These are phyloP conservation scores for Mastacembelus armatus DNA, from an alignment of 2,797 vertebrate genomes.

Conservation along the genomic window DNA sequence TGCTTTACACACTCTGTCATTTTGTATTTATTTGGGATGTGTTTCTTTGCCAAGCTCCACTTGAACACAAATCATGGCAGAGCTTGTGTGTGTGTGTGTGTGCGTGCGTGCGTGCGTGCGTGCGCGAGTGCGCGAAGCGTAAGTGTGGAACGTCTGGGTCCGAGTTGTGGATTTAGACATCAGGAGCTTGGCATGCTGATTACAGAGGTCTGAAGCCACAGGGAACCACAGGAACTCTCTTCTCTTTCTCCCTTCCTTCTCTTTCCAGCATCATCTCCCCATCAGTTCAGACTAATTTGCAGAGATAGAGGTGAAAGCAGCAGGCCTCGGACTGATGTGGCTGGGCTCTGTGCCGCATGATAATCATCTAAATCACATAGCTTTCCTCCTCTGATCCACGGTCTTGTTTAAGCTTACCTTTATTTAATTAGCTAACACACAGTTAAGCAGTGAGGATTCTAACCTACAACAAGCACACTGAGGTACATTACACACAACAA, in stretches of 20 bases:
- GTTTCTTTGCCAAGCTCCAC: slow-evolving; percentile 50
- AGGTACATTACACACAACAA: slow-evolving; percentile 28
- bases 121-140: slow-evolving; percentile 20
- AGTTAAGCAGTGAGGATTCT: slow-evolving; percentile 20
- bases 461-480: slow-evolving; percentile 19
- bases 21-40: slow-evolving; percentile 50
- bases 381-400: slow-evolving; percentile 46
- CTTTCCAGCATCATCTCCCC: slow-evolving; percentile 59
- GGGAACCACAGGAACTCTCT: slow-evolving; percentile 77
- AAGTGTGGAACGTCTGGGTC: slow-evolving; percentile 61
- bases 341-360: slow-evolving; percentile 21
- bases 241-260: slow-evolving; percentile 28
- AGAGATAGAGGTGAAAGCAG: slow-evolving; percentile 58
- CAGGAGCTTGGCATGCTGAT: slow-evolving; percentile 81
- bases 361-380: slow-evolving; percentile 50
- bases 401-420: slow-evolving; percentile 30
- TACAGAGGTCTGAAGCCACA: slow-evolving; percentile 75
- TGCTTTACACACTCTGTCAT: slow-evolving; percentile 39
- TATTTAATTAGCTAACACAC: slow-evolving; percentile 28
- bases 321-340: slow-evolving; percentile 45
- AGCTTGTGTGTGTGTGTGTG: slow-evolving; percentile 53
- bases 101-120: slow-evolving; percentile 37
- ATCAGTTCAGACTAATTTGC: slow-evolving; percentile 64
- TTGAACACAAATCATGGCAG: slow-evolving; percentile 49
- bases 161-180: slow-evolving; percentile 78